Conservation (phyloP, 2,888 invertebrate species). For the Drosophila picticornis region DNA sequence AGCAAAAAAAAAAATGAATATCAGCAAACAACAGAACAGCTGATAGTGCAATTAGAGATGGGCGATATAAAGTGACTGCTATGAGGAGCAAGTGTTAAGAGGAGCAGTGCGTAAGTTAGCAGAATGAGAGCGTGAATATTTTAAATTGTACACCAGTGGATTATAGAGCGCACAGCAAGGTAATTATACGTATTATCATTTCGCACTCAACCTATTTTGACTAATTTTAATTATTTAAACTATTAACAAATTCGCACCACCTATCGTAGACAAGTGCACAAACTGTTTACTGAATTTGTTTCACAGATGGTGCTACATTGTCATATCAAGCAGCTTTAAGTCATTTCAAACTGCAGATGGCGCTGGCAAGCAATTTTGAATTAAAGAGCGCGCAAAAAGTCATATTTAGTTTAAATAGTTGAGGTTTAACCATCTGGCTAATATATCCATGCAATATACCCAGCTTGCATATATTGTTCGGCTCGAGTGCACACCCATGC, state of each 20-base stretch:
- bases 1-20: conserved; percentile 25
- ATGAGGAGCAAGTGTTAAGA: neutral
- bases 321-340: neutral
- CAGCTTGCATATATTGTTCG: conserved; percentile 19
- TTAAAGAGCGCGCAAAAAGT: neutral
- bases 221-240: neutral
- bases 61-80: neutral
- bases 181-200: neutral
- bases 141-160: neutral
- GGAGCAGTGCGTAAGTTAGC: neutral
- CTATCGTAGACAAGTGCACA: neutral
- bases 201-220: neutral
- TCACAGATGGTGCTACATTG: neutral
- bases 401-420: neutral
- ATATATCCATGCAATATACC: neutral
- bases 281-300: neutral
- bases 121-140: neutral
- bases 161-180: neutral
- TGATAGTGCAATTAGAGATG: conserved; percentile 47
- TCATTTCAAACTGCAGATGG: conserved; percentile 17
- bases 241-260: neutral
- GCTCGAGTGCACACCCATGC: conserved; percentile 31
- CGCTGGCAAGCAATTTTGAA: neutral
- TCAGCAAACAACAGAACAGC: conserved; percentile 47
- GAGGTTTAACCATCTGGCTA: conserved; percentile 13